phyloP scores from a whole-genome alignment of 2,113 vertebrate genomes.

The Osmerus eperlanus region DNA sequence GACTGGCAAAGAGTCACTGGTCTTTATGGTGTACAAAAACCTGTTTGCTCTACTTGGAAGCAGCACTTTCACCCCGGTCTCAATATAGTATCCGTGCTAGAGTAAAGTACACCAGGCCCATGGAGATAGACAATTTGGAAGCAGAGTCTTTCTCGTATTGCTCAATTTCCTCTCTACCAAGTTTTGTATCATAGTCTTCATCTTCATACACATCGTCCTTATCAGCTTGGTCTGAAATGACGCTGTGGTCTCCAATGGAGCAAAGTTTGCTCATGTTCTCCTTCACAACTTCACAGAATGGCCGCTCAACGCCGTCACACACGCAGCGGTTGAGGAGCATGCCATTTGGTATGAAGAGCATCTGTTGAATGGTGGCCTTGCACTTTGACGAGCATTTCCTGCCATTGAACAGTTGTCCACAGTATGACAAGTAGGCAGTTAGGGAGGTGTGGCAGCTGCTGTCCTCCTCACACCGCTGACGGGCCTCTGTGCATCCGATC shows the following conservation, averaged over 20 bases:
- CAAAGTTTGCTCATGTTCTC: constrained; percentile 78
- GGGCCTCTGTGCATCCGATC: constrained; percentile 76
- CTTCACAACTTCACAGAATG: constrained; percentile 80
- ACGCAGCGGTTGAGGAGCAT: constrained; percentile 72
- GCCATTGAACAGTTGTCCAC: constrained; percentile 80
- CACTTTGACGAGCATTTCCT: constrained; percentile 72
- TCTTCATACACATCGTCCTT: constrained; percentile 67
- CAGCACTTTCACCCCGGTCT: neutral
- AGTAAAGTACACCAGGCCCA: constrained; percentile 33
- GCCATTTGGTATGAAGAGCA: constrained; percentile 73
- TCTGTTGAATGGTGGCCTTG: constrained; percentile 71
- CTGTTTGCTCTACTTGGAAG: neutral
- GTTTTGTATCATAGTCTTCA: constrained; percentile 64
- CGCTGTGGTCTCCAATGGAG: constrained; percentile 56
- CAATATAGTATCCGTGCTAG: constrained; percentile 47
- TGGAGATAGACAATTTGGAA: constrained; percentile 14
- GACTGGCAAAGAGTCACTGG: neutral
- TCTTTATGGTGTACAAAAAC: neutral
- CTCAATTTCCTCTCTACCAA: constrained; percentile 52
- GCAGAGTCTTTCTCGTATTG: constrained; percentile 33
- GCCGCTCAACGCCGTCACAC: constrained; percentile 76
- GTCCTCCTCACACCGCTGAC: constrained; percentile 74
- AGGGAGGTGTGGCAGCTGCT: constrained; percentile 67
- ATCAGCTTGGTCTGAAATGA: constrained; percentile 54
- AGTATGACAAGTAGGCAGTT: constrained; percentile 70